These are phyloP conservation scores for Lagenorhynchus albirostris DNA, from an alignment of 2,113 vertebrate species.

Conservation along the genomic window DNA sequence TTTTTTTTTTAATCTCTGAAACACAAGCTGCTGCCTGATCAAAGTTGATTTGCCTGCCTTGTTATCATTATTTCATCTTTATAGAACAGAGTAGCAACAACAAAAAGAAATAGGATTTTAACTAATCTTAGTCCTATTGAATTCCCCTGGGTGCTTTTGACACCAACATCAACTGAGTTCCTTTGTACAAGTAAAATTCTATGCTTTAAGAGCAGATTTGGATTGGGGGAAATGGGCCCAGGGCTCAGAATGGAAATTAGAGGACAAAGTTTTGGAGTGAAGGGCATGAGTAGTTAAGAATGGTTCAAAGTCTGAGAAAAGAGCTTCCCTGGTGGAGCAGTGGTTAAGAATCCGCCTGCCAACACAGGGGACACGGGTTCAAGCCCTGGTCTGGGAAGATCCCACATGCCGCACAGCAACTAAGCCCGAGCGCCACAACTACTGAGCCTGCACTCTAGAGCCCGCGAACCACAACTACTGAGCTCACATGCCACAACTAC, in stretches of 20 bases:
- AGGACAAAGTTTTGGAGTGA: neutral
- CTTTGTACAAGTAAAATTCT: neutral
- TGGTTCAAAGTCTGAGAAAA: neutral
- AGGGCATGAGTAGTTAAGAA: neutral
- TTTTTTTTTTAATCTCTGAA: neutral
- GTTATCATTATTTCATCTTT: neutral
- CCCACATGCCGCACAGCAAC: too few relatives aligned
- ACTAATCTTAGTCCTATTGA: neutral
- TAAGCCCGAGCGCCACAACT: accelerated
- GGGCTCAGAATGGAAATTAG: neutral
- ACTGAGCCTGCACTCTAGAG: too few relatives aligned
- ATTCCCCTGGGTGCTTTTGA: neutral
- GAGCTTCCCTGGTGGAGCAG: too few relatives aligned
- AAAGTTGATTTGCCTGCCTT: neutral
- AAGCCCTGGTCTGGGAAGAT: too few relatives aligned
- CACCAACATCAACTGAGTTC: neutral
- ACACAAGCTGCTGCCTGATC: neutral
- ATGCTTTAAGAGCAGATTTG: neutral
- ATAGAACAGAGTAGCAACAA: neutral
- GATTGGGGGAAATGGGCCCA: neutral
- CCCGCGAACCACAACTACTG: too few relatives aligned
- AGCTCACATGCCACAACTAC: too few relatives aligned
- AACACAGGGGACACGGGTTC: too few relatives aligned
- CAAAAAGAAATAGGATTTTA: slow-evolving; percentile 16
- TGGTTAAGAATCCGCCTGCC: too few relatives aligned